Conservation (phyloP, 2,797 vertebrate genomes). For the Chiroxiphia lanceolata region DNA sequence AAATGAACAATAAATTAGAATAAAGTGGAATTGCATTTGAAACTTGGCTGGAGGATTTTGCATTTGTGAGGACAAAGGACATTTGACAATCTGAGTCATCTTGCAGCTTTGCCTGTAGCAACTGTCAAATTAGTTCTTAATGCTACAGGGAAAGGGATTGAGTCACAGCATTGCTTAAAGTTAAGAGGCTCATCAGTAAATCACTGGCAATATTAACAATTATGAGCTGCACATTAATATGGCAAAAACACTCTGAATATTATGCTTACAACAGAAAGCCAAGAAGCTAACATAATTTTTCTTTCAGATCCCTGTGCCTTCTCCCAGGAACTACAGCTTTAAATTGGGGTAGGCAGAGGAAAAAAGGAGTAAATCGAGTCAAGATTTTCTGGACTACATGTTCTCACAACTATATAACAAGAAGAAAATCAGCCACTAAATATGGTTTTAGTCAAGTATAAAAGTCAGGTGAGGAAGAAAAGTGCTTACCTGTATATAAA, state of each 20-base stretch:
- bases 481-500: not conserved
- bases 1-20: constrained; percentile 60
- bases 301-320: not conserved
- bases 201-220: constrained; percentile 64
- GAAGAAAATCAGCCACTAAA: not conserved
- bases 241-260: not conserved
- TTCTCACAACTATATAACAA: not conserved
- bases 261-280: constrained; percentile 25
- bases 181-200: constrained; percentile 53
- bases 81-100: constrained; percentile 71
- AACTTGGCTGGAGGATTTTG: constrained; percentile 58
- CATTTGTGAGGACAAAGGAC: constrained; percentile 63
- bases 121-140: constrained; percentile 72
- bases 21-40: constrained; percentile 52
- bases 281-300: not conserved
- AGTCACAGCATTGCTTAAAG: constrained; percentile 58
- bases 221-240: constrained; percentile 9
- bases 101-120: constrained; percentile 67
- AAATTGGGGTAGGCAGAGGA: not conserved
- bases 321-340: not conserved
- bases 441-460: not conserved
- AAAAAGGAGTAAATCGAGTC: not conserved
- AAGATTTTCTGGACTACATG: not conserved
- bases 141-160: constrained; percentile 58
- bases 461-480: not conserved